These are phyloP conservation scores for Neogobius melanostomus DNA, from an alignment of 2,113 vertebrate species.

Conservation along the genomic window DNA sequence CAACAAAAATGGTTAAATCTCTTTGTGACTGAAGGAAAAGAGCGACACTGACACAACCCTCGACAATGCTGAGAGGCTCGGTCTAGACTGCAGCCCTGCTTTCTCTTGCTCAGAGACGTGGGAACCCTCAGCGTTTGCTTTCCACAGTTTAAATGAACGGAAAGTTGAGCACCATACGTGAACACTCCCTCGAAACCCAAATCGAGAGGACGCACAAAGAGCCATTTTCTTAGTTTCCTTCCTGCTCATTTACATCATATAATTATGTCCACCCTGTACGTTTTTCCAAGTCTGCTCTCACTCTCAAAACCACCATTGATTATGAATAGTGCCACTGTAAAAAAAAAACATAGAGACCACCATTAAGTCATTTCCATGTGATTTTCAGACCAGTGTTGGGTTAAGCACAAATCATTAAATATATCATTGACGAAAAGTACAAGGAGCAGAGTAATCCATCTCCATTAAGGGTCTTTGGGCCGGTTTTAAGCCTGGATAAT, in stretches of 20 bases:
- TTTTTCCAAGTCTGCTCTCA: constrained; percentile 29
- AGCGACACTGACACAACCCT: too few relatives aligned
- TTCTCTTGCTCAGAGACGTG: not conserved
- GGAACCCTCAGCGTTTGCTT: constrained; percentile 19
- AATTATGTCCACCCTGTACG: constrained; percentile 35
- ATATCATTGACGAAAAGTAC: not conserved
- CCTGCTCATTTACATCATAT: constrained; percentile 48
- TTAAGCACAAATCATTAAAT: not conserved
- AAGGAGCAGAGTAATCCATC: not conserved
- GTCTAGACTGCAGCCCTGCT: not conserved
- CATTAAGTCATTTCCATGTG: constrained; percentile 30
- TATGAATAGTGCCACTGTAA: constrained; percentile 14
- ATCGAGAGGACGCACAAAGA: constrained; percentile 34
- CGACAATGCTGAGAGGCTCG: too few relatives aligned
- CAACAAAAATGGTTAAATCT: too few relatives aligned
- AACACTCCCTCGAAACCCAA: constrained; percentile 14
- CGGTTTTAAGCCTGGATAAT: too few relatives aligned
- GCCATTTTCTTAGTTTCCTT: constrained; percentile 41
- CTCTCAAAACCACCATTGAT: constrained; percentile 36
- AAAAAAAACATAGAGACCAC: constrained; percentile 20
- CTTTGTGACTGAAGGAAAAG: too few relatives aligned
- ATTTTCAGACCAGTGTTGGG: constrained; percentile 1
- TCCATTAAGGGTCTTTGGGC: not conserved
- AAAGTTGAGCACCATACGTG: constrained; percentile 17
- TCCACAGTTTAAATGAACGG: constrained; percentile 12